phyloP scores from a whole-genome alignment of 2,888 invertebrate species.

The Phragmatobia fuliginosa region DNA sequence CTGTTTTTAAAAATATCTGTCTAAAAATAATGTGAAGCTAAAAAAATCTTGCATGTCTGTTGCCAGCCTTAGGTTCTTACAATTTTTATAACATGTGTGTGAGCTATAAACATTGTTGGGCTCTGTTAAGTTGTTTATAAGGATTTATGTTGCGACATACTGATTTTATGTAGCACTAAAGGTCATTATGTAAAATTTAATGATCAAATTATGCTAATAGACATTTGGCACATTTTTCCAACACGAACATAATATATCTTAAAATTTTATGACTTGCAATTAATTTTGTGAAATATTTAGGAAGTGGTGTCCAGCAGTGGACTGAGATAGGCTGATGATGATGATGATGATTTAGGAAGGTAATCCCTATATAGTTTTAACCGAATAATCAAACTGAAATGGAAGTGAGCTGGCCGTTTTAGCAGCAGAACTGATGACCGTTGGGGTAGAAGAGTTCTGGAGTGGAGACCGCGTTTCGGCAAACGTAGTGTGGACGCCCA shows the following conservation, averaged over 20 bases:
- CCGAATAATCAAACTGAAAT: too few relatives aligned
- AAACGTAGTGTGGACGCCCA: too few relatives aligned
- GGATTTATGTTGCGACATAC: slow-evolving; percentile 43
- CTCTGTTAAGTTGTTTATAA: slow-evolving; percentile 48
- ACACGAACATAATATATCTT: not conserved
- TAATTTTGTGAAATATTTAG: too few relatives aligned
- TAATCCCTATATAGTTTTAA: too few relatives aligned
- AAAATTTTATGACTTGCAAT: not conserved
- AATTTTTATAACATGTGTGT: slow-evolving; percentile 46
- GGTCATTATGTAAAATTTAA: slow-evolving; percentile 31
- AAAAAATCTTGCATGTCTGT: not conserved
- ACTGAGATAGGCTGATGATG: too few relatives aligned
- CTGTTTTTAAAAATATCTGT: not conserved
- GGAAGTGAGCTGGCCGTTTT: too few relatives aligned
- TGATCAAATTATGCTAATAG: not conserved
- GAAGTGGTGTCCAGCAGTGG: too few relatives aligned
- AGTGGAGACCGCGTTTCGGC: too few relatives aligned
- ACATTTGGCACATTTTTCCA: not conserved
- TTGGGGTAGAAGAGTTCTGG: too few relatives aligned
- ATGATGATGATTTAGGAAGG: too few relatives aligned
- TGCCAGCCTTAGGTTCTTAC: slow-evolving; percentile 20
- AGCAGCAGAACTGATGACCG: too few relatives aligned
- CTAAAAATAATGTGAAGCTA: not conserved
- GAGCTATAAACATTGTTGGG: slow-evolving; percentile 43
- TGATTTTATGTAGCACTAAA: slow-evolving; percentile 38